Conservation (phyloP, 2,888 invertebrate genomes). For the Drosophila gaucha region DNA sequence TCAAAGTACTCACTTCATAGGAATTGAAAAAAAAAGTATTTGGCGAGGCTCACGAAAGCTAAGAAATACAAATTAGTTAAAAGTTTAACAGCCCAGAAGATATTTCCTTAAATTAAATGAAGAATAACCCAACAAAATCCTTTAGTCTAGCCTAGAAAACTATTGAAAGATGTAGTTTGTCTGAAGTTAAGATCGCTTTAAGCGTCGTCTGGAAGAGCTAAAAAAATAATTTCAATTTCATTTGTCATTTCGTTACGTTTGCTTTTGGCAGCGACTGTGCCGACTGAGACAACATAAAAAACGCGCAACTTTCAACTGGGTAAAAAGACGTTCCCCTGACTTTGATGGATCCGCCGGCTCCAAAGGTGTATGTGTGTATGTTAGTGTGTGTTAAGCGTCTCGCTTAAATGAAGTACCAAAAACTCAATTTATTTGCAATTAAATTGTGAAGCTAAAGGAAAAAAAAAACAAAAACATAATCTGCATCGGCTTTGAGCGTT, state of each 20-base stretch:
- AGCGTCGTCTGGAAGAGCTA: slow-evolving; percentile 6
- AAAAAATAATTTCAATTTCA: slow-evolving; percentile 75
- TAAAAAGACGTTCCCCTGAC: slow-evolving; percentile 45
- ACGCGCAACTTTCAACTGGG: slow-evolving; percentile 39
- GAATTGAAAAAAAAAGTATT: no score
- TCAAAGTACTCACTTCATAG: no score
- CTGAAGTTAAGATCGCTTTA: slow-evolving; percentile 24
- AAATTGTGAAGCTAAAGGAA: slow-evolving; percentile 70
- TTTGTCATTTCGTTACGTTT: slow-evolving; percentile 79
- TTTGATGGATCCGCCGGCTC: slow-evolving; percentile 73
- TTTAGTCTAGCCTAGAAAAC: slow-evolving; percentile 10
- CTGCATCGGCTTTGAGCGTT: slow-evolving; percentile 37
- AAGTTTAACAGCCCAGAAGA: background rate
- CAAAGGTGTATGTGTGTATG: slow-evolving; percentile 16
- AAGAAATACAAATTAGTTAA: background rate
- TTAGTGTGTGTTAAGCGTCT: slow-evolving; percentile 65
- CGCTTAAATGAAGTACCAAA: slow-evolving; percentile 83
- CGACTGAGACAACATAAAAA: slow-evolving; percentile 41
- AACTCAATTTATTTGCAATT: slow-evolving; percentile 85
- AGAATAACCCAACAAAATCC: background rate
- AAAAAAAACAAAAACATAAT: slow-evolving; percentile 36
- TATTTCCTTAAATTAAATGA: background rate
- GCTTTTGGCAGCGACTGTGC: slow-evolving; percentile 37
- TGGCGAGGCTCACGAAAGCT: background rate
- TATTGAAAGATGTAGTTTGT: slow-evolving; percentile 26